Base-by-base conservation (phyloP, 2,797 vertebrate genomes). In the Momotus momota region DNA sequence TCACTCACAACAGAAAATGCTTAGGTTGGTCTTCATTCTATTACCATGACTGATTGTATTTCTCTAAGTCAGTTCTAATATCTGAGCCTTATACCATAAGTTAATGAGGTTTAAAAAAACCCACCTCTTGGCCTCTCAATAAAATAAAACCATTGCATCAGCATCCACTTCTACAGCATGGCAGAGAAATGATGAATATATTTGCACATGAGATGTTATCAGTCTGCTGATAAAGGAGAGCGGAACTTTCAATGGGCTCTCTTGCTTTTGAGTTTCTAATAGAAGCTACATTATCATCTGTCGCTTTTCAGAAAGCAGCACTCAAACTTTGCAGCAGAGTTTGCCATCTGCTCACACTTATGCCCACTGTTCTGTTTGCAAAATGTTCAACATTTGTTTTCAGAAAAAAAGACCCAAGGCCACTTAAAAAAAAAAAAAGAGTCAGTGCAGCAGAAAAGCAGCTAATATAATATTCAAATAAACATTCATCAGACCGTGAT, bases 261-360 rank as follows among this genome's bases (percentile, higher is more conserved):
- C 60, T 67, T 2, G 6, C 29, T 72, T 78, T 35, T 27, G 23
- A 35, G 26, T 82, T 70, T 67, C 26, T 61, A 71, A 93, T 43
- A 77, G 55, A 74, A 86, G 27, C 15, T 66, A 48, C 40, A 33
- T 54, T 71, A 74, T 85, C 61, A 66, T 43, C 71, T 70, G 52
- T 45, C 40, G n/a, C 21, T 79, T 94, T 48, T 70, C 38, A 74
- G 49, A 81, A 74, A 65, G 51, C 35, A 33, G 23, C 20, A 60
- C 46, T 67, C 43, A 62, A 31, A 71, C 25, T 67, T 60, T 41
- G 14, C 25, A 71, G 26, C 38, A 58, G 27, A 61, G 14, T 84
- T 78, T 88, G n/a, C 62, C 81, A 93, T 83, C 86, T 92, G 86
- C 66, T 87, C 64, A 45, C 31, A n/a, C 54, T 88, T 90, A 62